These are phyloP conservation scores for Poecilus cupreus DNA, from an alignment of 2,888 invertebrate genomes.

Conservation along the genomic window DNA sequence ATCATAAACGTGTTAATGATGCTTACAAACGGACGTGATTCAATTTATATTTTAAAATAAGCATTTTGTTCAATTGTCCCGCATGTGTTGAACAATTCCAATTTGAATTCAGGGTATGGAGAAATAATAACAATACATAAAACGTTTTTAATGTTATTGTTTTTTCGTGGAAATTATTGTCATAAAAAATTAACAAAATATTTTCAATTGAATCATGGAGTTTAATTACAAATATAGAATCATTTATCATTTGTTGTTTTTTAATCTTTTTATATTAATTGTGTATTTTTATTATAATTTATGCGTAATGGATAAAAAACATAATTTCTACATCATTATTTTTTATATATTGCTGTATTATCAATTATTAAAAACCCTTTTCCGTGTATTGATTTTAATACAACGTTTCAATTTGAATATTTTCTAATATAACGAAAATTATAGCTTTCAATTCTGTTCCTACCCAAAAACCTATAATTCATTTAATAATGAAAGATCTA, in stretches of 20 bases:
- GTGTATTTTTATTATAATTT: no score
- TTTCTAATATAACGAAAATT: no score
- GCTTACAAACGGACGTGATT: not conserved
- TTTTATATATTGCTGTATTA: no score
- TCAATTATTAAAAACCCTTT: no score
- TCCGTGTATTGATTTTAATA: no score
- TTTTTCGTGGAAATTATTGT: not conserved
- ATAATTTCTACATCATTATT: not conserved
- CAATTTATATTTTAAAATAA: not conserved
- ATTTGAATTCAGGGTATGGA: not conserved
- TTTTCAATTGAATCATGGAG: not conserved
- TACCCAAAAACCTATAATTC: no score
- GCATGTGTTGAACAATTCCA: not conserved
- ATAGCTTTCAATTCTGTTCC: no score
- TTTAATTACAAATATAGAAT: not conserved
- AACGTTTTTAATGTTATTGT: not conserved
- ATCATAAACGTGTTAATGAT: not conserved
- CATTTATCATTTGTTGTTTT: not conserved
- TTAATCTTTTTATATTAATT: not conserved
- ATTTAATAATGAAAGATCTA: no score
- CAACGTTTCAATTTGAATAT: no score
- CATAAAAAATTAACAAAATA: not conserved
- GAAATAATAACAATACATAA: not conserved
- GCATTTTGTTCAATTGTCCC: no score
- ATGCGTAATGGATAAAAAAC: no score